Base-by-base conservation (phyloP, 2,797 vertebrate genomes). In the Salarias fasciatus region DNA sequence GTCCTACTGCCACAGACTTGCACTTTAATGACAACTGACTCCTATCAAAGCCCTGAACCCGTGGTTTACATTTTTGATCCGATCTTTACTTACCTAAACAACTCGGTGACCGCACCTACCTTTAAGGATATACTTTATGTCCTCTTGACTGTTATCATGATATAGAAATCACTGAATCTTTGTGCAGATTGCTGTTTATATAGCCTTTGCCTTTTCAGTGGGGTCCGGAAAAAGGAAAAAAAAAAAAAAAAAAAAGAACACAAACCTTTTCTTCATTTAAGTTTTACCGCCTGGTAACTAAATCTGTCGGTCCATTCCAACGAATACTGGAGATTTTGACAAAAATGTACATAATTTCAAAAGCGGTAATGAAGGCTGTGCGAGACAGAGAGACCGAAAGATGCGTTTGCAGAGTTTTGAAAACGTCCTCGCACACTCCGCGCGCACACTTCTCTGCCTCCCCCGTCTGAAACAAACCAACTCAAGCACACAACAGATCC, bases 1-100 rank as follows among this genome's bases (percentile, higher is more conserved):
- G 87, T 89, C 85, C 90, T 89, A 92, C 92, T 92, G 92, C 92
- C 91, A 91, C 89, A 94, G 92, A 93, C 90, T 93, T 94, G 93
- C 93, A 94, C 93, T 94, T 94, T 94, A 94, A 90, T 57, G 75
- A 91, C 87, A 85, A 90, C 86, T 89, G 90, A 92, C 91, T 92
- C 86, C 83, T 88, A 86, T 90, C 77, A 70, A 90, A 84, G 86
- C 86, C 88, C 90, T 82, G 80, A 91, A 89, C 86, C 84, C 87
- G 69, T 87, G 91, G 92, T 94, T 94, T 93, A 94, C 93, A 93
- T 92, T 91, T 92, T 89, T 78, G 80, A 90, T 84, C 83, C 57
- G 85, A 89, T 79, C 90, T 90, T 90, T 82, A 85, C 88, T 87
- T 88, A 88, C 75, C 85, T 87, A 80, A 87, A 91, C 89, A 85